Base-by-base conservation (phyloP, 2,797 vertebrate genomes). In the Pelobates cultripes region DNA sequence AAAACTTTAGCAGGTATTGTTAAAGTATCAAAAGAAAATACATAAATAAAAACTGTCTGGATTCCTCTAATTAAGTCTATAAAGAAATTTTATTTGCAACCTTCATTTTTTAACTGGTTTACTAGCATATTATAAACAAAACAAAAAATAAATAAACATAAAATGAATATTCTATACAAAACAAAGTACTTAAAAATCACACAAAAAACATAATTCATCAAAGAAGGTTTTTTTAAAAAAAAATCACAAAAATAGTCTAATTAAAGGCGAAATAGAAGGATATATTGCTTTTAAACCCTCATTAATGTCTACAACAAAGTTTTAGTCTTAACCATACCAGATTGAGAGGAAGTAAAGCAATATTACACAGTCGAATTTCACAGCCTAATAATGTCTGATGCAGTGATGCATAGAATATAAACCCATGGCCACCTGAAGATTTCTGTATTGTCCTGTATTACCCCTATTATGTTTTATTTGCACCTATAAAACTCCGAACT, bases 361-460 rank as follows among this genome's bases (percentile, higher is more conserved):
- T 55, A 66, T 17, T 53, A 13, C 73, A 42, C 64, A 68, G 57
- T 67, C 64, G 51, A 55, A 43, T 80, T 80, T 80, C 78, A 73
- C 47, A 43, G 60, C 45, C 80, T 77, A 77, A 82, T 82, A 71
- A 82, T 67, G 45, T 77, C 80, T 66, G 57, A 57, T 17, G 67
- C 43, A 76, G 68, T 72, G 73, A 82, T 64, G 80, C 80, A 82
- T 66, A 82, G 44, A 82, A 67, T 72, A 77, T 82, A 82, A 70
- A 82, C 28, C 42, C 12, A 13, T 3, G 73, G 43, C 80, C 80
- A 76, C 73, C 74, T 71, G 80, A 82, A 67, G 80, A 81, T 75
- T 68, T 77, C 15, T 73, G 13, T 45, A 77, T 73, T 77, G 80
- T 77, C 77, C 69, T 72, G 51, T 71, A 82, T 82, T 44, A 75